These are phyloP conservation scores for Cuculus canorus DNA, from an alignment of 2,797 vertebrate species.

Conservation along the genomic window DNA sequence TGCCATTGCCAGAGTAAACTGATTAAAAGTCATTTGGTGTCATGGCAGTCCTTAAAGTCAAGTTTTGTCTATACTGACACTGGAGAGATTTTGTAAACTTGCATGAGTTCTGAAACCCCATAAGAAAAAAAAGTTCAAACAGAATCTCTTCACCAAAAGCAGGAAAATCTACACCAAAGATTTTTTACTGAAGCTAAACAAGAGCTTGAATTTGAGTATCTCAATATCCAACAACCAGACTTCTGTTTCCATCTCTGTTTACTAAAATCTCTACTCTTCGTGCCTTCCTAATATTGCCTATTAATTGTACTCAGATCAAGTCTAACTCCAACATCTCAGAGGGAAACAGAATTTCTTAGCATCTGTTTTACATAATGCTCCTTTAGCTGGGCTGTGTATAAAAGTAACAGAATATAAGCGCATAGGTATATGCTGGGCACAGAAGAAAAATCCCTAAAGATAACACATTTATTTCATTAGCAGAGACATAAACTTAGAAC, in stretches of 20 bases:
- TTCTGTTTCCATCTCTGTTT: neutral
- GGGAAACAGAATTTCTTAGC: neutral
- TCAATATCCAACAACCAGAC: neutral
- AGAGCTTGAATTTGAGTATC: neutral
- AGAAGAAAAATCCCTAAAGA: neutral
- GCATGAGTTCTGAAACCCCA: neutral
- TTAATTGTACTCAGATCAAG: neutral
- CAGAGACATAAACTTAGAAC: neutral
- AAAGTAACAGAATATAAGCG: neutral
- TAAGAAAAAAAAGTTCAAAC: neutral
- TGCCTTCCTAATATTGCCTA: neutral
- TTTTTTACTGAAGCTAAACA: neutral
- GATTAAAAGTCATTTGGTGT: neutral
- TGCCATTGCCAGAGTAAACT: neutral
- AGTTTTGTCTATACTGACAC: neutral
- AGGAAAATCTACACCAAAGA: neutral
- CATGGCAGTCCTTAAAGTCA: neutral
- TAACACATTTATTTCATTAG: neutral
- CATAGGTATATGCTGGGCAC: neutral
- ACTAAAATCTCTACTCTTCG: neutral
- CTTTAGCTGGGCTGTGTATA: neutral
- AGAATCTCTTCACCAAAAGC: fast-evolving
- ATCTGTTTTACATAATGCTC: neutral
- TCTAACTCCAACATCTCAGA: neutral
- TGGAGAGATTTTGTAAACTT: neutral